Base-by-base conservation (phyloP, 1,140 invertebrate species). In the Agrilus planipennis region DNA sequence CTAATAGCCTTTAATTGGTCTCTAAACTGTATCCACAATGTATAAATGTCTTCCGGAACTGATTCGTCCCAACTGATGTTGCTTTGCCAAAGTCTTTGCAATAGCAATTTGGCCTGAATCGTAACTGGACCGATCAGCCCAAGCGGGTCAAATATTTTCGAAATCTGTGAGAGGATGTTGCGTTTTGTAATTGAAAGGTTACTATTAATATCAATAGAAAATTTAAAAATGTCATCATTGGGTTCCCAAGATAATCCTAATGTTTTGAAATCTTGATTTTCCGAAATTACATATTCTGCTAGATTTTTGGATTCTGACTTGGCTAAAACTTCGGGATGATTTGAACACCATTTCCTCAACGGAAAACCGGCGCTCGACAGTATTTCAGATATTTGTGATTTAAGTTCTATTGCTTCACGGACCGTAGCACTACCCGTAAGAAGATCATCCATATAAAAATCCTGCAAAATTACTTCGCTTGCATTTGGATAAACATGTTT, bases 91-190 rank as follows among this genome's bases (percentile, higher is more conserved):
- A 38, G 14, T 38, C 25, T 6, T 18, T 34, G 32, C 32, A 34
- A 23, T 6, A 38, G 4, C 4, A 38, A 6, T 38, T 38, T 38
- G 9, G 50, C 48, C 11, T 39, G 41, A 11, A 38, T 38, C n/a
- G 25, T 10, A 14, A 38, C 7, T 4, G 35, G 35, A 6, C 35
- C 20, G 4, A 38, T 9, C 16, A 38, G 18, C 15, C 19, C 35
- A 11, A 60, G 19, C 29, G 27, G 35, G 9, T 62, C 55, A 27
- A 38, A 38, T 5, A 38, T 38, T 38, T 38, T 19, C 4, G 5
- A 38, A 6, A 27, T 38, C 3, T 4, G 21, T 10, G 35, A 38
- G 21, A 38, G 25, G 10, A 38, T 27, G 4, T 19, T 7, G 12
- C 35, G 20, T 25, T 38, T 38, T 7, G 35, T 23, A 10, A 38